Evolutionary conservation across 2,113 vertebrate species (phyloP).

Genomic region (Oreamnos americanus): DNA sequence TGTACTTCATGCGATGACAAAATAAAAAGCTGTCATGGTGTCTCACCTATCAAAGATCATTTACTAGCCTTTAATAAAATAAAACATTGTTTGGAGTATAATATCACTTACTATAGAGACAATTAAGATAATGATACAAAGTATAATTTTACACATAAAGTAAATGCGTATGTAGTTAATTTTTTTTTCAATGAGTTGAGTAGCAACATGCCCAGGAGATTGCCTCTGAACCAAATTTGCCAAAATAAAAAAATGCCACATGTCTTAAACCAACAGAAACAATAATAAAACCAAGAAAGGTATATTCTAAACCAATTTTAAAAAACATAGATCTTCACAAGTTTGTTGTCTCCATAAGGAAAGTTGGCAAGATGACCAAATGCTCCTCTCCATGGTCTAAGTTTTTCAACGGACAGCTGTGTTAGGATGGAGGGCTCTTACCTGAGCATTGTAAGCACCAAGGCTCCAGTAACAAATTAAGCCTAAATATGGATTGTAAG

Average conservation of each 20-base stretch:
- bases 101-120: neutral
- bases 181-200: neutral
- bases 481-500: neutral
- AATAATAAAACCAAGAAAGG: neutral
- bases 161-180: conserved; percentile 21
- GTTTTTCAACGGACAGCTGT: neutral
- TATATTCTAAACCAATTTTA: neutral
- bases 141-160: neutral
- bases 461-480: neutral
- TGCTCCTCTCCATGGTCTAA: neutral
- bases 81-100: neutral
- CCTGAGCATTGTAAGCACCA: neutral
- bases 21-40: neutral
- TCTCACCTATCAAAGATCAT: neutral
- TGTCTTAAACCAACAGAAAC: conserved; percentile 6
- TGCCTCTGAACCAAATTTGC: neutral
- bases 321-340: neutral
- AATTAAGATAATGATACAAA: neutral
- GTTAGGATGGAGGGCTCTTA: neutral
- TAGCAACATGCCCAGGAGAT: neutral
- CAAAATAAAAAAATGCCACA: neutral
- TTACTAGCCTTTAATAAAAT: neutral
- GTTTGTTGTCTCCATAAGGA: neutral
- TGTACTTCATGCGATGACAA: conserved; percentile 43
- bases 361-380: neutral